A percentile compares a stretch with the other conserved stretches of the same genome.
phyloP scores from a whole-genome alignment of 2,888 invertebrate species.

The Tetragonula carbonaria region DNA sequence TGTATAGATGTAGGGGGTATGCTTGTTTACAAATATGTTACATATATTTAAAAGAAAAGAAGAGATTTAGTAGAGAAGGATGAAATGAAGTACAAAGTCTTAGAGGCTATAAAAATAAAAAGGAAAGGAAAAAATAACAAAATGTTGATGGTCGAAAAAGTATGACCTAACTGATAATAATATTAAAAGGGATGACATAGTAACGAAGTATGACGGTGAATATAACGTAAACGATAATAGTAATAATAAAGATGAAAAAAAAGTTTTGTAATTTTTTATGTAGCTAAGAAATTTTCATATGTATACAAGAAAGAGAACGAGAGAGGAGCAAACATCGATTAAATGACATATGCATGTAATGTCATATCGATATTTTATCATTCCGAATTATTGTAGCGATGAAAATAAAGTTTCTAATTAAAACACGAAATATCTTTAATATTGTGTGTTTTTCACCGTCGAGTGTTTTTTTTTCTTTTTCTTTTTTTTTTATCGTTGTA shows the following conservation, averaged over 20 bases:
- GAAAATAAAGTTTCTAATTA: slow-evolving; percentile 61
- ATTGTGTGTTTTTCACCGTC: slow-evolving; percentile 12
- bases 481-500: slow-evolving; percentile 2
- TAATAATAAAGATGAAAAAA: not conserved
- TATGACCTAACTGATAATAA: too few relatives aligned
- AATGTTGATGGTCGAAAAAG: too few relatives aligned
- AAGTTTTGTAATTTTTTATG: slow-evolving; percentile 56
- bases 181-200: too few relatives aligned
- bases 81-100: slow-evolving; percentile 46
- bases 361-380: slow-evolving; percentile 44
- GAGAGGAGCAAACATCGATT: slow-evolving; percentile 14
- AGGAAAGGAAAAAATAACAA: not conserved
- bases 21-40: not conserved
- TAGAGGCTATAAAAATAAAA: slow-evolving; percentile 29
- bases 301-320: slow-evolving; percentile 21
- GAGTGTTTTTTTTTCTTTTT: slow-evolving; percentile 13
- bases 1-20: not conserved
- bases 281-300: slow-evolving; percentile 24
- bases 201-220: not conserved
- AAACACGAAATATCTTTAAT: slow-evolving; percentile 53
- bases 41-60: slow-evolving; percentile 5
- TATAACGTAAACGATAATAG: not conserved
- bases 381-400: slow-evolving; percentile 54
- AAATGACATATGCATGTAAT: slow-evolving; percentile 43
- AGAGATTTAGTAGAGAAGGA: not conserved